Base-by-base conservation (phyloP, 2,113 vertebrate species). In the Raja brachyura region DNA sequence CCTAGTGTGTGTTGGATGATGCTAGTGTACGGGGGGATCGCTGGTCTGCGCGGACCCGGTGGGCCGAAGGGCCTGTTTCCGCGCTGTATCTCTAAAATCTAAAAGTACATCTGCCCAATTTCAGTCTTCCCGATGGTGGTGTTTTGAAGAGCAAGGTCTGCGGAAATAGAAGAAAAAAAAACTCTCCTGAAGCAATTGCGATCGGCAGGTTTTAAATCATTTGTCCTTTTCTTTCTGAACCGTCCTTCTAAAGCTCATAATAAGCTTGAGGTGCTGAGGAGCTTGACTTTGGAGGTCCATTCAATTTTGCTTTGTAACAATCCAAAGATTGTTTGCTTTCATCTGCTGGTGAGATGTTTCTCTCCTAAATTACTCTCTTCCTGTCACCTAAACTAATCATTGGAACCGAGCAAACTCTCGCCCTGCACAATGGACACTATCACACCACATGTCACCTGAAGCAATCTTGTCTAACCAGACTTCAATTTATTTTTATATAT, bases 401-500 rank as follows among this genome's bases (percentile, higher is more conserved):
- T 88, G 83, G 63, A 88, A n/a, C 83, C 18, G 59, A 92, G 90
- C 66, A 73, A 92, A 92, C 90, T 92, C 54, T 92, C 66, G 48
- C 31, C 88, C 68, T 28, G 33, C 68, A 92, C 90, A 92, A 92
- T 92, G 90, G 90, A 54, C 90, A 92, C 20, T 14, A 70, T 74
- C 66, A 74, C 33, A 92, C 39, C 39, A 92, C 63, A 28, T 92
- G 66, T 68, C 33, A 54, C 90, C 68, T 14, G 48, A 92, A 92
- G 90, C 90, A 92, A 92, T 92, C 90, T 92, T 92, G 90, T 92
- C 66, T 73, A 73, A 54, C 33, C 66, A 92, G 90, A 92, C 90
- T 92, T 92, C 90, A 92, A 92, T 92, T 92, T 92, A 92, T 88
- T 88, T 73, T 88, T 92, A 92, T 92, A 90, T 90, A 92, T 92